These are phyloP conservation scores for Lophius piscatorius DNA, from an alignment of 2,113 vertebrate genomes.

Conservation along the genomic window DNA sequence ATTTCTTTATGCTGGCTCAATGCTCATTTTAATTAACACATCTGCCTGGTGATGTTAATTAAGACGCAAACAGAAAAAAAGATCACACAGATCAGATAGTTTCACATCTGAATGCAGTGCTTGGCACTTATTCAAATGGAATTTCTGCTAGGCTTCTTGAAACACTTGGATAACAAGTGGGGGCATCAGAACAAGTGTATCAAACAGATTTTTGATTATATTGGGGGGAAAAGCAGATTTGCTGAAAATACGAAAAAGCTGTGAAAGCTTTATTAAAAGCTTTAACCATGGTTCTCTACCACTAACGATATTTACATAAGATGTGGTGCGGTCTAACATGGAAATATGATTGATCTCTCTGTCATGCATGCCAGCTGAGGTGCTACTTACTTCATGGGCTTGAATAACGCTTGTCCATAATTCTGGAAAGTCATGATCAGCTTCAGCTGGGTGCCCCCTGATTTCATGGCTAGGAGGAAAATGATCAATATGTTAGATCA, in stretches of 20 bases:
- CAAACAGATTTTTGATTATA: conserved; percentile 20
- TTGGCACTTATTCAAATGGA: conserved; percentile 38
- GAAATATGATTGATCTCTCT: conserved; percentile 8
- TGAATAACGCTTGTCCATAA: conserved; percentile 90
- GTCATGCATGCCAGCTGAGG: not conserved
- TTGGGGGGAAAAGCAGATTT: conserved; percentile 5
- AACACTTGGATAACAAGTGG: conserved; percentile 29
- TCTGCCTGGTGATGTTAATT: conserved; percentile 78
- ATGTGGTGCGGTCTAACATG: not conserved
- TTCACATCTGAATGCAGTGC: conserved; percentile 13
- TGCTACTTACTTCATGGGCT: conserved; percentile 96
- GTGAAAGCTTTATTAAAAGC: not conserved
- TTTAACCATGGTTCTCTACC: not conserved
- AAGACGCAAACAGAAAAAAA: conserved; percentile 74
- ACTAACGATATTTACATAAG: not conserved
- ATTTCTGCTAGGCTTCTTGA: conserved; percentile 30
- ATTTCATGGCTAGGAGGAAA: conserved; percentile 92
- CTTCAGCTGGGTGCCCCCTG: conserved; percentile 97
- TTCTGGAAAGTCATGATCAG: conserved; percentile 99
- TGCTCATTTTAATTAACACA: conserved; percentile 79
- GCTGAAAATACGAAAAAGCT: no score
- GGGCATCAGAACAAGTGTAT: conserved; percentile 19
- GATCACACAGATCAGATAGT: conserved; percentile 50
- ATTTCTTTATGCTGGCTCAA: conserved; percentile 56
- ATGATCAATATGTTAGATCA: conserved; percentile 37